Evolutionary conservation across 2,888 invertebrate genomes (phyloP), one percentile per base, ranked within the genome.

Genomic region (Hetaerina titia): DNA sequence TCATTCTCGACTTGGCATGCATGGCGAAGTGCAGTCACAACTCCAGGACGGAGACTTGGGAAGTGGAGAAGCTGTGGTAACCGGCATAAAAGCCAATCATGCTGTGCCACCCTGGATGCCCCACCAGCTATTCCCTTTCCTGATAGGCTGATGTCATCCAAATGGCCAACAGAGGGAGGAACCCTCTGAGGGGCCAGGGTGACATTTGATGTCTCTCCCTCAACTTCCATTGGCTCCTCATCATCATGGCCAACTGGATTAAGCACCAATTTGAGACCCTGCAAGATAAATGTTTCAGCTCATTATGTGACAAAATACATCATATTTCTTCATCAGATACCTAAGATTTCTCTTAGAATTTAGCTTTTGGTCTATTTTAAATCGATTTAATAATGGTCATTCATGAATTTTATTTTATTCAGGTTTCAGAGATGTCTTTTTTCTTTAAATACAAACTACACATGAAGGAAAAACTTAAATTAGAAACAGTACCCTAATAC

Each of bases 1-100:
- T 98, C 98, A 96, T 99, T 99, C 97, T 99, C 99, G 95, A 99
- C 98, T 96, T 98, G 98, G 96, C 99, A 98, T 0, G 99, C 99
- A 95, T 98, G 98, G 9, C 98, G 97, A n/a, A 99, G 96, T 89
- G 98, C 98, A 2, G 97, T 97, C 95, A 98, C 98, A 94, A 96
- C 96, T 96, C 96, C 95, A n/a, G 97, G 97, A 63, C 98, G 97
- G 19, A 98, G 98, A 6, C 97, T 97, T 22, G 97, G 97, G 97
- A 99, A 99, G 96, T 99, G 98, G 0, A 98, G 98, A 95, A 99
- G 98, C 64, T 97, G 97, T 89, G 98, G 98, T 95, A 98, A 97
- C 95, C 97, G 98, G 58, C 97, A 97, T 0, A 98, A 96, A 60
- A 98, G 96, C 98, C 98, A 98, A 22, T 96, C 96, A 95, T 96